A percentile compares a stretch with the other conserved stretches of the same genome.
Conservation (phyloP, 2,888 invertebrate species). For the Phaedon cochleariae region DNA sequence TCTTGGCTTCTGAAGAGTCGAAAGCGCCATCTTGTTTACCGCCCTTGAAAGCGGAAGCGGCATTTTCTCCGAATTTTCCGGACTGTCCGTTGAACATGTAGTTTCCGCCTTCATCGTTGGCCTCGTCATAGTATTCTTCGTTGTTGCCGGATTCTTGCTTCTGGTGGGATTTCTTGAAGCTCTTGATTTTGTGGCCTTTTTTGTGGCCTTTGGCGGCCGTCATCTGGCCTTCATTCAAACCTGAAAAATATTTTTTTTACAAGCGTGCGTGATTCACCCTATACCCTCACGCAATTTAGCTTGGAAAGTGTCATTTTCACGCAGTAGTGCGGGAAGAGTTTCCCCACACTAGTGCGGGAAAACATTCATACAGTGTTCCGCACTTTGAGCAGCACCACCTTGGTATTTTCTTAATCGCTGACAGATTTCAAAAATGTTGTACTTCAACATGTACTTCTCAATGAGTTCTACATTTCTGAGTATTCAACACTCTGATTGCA, state of each 20-base stretch:
- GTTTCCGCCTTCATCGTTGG: constrained; percentile 70
- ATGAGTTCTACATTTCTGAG: too few species aligned
- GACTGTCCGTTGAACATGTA: constrained; percentile 66
- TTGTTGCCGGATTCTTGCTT: constrained; percentile 73
- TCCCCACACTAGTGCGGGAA: too few species aligned
- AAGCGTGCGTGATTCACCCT: too few species aligned
- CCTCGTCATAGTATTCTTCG: constrained; percentile 72
- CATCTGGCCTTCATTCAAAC: constrained; percentile 66
- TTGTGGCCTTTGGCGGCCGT: constrained; percentile 69
- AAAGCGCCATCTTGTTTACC: constrained; percentile 68
- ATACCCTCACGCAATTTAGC: too few species aligned
- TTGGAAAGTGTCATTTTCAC: too few species aligned
- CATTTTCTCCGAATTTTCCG: constrained; percentile 68
- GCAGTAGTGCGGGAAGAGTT: too few species aligned
- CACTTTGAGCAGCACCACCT: too few species aligned
- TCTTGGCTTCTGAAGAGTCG: constrained; percentile 66
- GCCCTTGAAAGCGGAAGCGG: constrained; percentile 67
- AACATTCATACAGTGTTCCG: too few species aligned
- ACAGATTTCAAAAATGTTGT: too few species aligned
- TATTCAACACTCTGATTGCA: too few species aligned
- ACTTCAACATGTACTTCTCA: too few species aligned
- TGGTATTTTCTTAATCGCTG: too few species aligned
- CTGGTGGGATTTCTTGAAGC: constrained; percentile 71
- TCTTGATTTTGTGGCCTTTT: constrained; percentile 72
- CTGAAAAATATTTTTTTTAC: constrained; percentile 45